Conservation (phyloP, 1,140 invertebrate genomes). For the Helicoverpa armigera region DNA sequence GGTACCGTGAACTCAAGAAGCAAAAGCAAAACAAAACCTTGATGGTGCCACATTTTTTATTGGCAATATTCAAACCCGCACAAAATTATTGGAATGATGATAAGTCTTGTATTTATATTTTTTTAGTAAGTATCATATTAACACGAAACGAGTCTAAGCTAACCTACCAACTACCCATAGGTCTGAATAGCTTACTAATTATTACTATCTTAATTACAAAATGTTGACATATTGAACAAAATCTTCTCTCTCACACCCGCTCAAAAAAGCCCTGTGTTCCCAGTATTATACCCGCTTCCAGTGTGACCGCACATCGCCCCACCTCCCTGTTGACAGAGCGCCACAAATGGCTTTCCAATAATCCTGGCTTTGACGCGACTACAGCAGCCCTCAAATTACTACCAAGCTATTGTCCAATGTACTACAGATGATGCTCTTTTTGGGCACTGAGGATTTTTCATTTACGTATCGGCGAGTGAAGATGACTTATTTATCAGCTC, state of each 20-base stretch:
- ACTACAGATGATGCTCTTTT: constrained; percentile 1
- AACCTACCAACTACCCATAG: too few species aligned
- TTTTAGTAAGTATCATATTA: too few species aligned
- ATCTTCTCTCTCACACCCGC: not conserved
- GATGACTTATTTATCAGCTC: not conserved
- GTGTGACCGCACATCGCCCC: constrained; percentile 26
- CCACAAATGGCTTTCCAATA: constrained; percentile 70
- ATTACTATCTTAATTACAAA: too few species aligned
- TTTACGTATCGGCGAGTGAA: not conserved
- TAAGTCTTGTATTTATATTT: too few species aligned
- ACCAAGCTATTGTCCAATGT: constrained; percentile 34
- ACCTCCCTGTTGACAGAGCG: not conserved
- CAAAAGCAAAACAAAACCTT: too few species aligned
- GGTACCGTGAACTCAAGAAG: too few species aligned
- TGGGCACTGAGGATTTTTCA: not conserved
- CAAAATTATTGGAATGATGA: too few species aligned
- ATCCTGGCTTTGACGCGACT: constrained; percentile 57
- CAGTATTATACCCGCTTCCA: constrained; percentile 12
- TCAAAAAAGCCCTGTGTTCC: not conserved
- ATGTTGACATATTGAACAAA: not conserved
- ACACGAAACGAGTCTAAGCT: too few species aligned
- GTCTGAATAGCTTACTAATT: too few species aligned
- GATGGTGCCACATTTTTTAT: too few species aligned
- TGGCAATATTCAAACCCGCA: too few species aligned
- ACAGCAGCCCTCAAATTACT: constrained; percentile 35